These are phyloP conservation scores for Maccullochella peelii DNA, from an alignment of 2,113 vertebrate species.

Conservation along the genomic window DNA sequence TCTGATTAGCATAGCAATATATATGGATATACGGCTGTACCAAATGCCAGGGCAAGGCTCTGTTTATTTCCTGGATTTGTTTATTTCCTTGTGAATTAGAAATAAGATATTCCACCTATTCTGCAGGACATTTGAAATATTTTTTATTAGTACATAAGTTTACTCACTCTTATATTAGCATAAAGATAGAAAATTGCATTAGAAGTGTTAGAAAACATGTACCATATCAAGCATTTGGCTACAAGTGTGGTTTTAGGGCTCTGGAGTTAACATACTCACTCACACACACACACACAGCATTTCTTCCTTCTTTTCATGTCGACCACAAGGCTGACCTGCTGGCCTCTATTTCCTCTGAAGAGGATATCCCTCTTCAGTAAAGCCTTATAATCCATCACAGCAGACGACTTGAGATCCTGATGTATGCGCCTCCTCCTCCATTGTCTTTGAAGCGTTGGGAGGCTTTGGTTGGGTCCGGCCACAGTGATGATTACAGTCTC, in stretches of 20 bases:
- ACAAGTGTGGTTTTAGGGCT: slow-evolving; percentile 18
- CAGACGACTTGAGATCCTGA: slow-evolving; percentile 55
- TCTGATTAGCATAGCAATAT: background rate
- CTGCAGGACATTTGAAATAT: background rate
- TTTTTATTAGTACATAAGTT: background rate
- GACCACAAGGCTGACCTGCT: slow-evolving; percentile 74
- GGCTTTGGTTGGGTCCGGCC: slow-evolving; percentile 62
- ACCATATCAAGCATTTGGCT: slow-evolving; percentile 32
- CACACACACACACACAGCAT: slow-evolving; percentile 39
- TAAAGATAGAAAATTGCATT: background rate
- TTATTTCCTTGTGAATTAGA: background rate
- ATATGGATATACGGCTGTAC: background rate
- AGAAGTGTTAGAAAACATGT: slow-evolving; percentile 11
- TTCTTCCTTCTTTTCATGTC: slow-evolving; percentile 69
- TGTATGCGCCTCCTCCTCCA: slow-evolving; percentile 60
- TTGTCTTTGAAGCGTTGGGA: slow-evolving; percentile 80
- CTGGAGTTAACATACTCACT: slow-evolving; percentile 29
- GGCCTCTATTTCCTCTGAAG: slow-evolving; percentile 74
- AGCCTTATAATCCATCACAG: slow-evolving; percentile 73
- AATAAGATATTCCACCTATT: background rate
- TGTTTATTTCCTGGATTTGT: background rate
- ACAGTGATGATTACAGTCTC: slow-evolving; percentile 78
- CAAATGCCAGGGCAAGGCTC: background rate
- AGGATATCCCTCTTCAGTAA: slow-evolving; percentile 68
- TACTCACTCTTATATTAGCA: background rate